These are phyloP conservation scores for Nerophis ophidion DNA, from an alignment of 2,113 vertebrate species.

Conservation along the genomic window DNA sequence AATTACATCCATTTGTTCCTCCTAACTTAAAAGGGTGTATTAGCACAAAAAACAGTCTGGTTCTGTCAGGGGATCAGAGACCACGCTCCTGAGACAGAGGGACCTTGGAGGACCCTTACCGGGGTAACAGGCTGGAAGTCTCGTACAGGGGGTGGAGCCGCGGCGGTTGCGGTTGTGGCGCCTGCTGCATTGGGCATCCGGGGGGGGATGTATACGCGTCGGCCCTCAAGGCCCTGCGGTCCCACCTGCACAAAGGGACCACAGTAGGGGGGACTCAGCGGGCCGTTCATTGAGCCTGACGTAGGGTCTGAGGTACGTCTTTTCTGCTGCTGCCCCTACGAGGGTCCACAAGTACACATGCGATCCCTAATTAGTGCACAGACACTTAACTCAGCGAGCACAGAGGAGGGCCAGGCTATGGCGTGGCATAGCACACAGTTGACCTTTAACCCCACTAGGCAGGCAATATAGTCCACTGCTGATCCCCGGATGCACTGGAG, in stretches of 20 bases:
- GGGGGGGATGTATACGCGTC: constrained; percentile 86
- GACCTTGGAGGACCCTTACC: constrained; percentile 58
- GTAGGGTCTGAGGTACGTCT: constrained; percentile 78
- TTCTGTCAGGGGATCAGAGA: constrained; percentile 40
- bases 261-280: constrained; percentile 82
- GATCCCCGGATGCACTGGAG: constrained; percentile 33
- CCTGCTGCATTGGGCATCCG: constrained; percentile 72
- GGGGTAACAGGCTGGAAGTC: constrained; percentile 79
- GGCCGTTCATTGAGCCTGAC: constrained; percentile 68
- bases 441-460: constrained; percentile 36
- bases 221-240: constrained; percentile 83
- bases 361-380: constrained; percentile 57
- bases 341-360: constrained; percentile 63
- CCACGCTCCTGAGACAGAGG: constrained; percentile 43
- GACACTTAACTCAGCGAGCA: constrained; percentile 31
- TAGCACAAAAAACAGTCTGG: constrained; percentile 34
- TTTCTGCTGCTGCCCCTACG: constrained; percentile 75
- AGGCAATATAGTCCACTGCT: constrained; percentile 27
- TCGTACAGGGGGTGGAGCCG: constrained; percentile 66
- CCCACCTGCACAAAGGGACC: constrained; percentile 82
- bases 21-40: constrained; percentile 7
- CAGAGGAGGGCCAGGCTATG: constrained; percentile 12
- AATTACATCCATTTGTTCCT: constrained; percentile 15
- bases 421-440: constrained; percentile 16
- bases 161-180: constrained; percentile 46